Percentiles rank a stretch among this genome's conserved stretches.
Evolutionary conservation across 2,113 vertebrate genomes (phyloP).

Genomic region (Leuciscus idus): DNA sequence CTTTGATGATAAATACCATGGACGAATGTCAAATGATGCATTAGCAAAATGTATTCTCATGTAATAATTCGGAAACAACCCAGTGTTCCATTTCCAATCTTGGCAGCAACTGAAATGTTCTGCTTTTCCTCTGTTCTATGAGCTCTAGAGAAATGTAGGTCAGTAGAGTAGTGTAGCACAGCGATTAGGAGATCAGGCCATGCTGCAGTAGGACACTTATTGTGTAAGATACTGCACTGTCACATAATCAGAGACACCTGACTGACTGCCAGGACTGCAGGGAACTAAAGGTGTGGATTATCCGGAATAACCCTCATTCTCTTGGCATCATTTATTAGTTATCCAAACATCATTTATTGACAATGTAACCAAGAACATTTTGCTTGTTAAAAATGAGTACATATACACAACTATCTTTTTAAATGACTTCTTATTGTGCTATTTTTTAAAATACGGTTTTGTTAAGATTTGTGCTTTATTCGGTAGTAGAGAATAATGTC

Average conservation of each 20-base stretch:
- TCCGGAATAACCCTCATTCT: not conserved
- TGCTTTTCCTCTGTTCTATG: not conserved
- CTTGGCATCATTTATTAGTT: not conserved
- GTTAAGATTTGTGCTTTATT: not conserved
- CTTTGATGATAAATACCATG: not conserved
- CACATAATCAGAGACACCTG: conserved; percentile 60
- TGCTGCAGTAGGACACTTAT: conserved; percentile 62
- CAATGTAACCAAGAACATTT: conserved; percentile 1
- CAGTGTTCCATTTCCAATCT: conserved; percentile 23
- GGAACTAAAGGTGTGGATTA: conserved; percentile 19
- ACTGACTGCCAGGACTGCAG: conserved; percentile 61
- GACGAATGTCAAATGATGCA: conserved; percentile 9
- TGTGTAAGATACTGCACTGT: conserved; percentile 63
- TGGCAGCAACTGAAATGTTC: conserved; percentile 8
- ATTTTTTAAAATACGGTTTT: not conserved
- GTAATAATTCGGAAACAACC: not conserved
- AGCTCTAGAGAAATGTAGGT: conserved; percentile 54
- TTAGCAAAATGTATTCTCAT: not conserved
- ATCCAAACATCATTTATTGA: conserved; percentile 1
- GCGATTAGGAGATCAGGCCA: conserved; percentile 15
- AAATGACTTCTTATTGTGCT: not conserved
- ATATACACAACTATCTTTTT: not conserved
- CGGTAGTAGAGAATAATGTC: not conserved
- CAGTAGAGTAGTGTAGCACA: conserved; percentile 15
- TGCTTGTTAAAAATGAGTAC: not conserved